Percentiles rank a stretch among this genome's conserved stretches.
phyloP scores from a whole-genome alignment of 2,888 invertebrate genomes.

The Ochropleura plecta region DNA sequence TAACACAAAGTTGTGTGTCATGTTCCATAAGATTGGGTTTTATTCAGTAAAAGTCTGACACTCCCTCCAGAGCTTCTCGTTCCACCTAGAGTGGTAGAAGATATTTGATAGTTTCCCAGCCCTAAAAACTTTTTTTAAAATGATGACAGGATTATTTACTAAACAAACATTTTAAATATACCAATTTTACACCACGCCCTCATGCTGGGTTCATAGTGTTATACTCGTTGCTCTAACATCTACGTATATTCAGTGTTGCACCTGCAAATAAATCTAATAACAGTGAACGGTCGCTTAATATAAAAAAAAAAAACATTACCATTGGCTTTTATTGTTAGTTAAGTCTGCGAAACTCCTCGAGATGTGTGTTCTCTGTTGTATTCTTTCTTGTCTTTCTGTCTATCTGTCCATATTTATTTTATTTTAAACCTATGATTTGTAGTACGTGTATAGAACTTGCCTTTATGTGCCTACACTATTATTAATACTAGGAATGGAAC shows the following conservation, averaged over 20 bases:
- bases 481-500: too few species aligned
- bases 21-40: too few species aligned
- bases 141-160: too few species aligned
- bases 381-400: constrained; percentile 58
- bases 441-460: constrained; percentile 12
- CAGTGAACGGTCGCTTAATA: neutral
- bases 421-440: constrained; percentile 8
- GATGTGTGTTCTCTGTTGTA: constrained; percentile 37
- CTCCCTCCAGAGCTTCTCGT: too few species aligned
- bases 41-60: too few species aligned
- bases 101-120: too few species aligned
- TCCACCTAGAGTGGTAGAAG: too few species aligned
- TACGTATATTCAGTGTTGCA: neutral
- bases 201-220: too few species aligned
- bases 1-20: too few species aligned
- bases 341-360: constrained; percentile 54
- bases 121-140: too few species aligned
- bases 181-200: too few species aligned
- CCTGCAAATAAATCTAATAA: neutral
- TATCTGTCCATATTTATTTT: constrained; percentile 37
- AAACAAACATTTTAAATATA: too few species aligned
- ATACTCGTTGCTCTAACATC: neutral
- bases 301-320: neutral
- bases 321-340: neutral
- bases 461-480: neutral